Evolutionary conservation across 2,888 invertebrate genomes (phyloP).

Genomic region (Drosophila macrospina): DNA sequence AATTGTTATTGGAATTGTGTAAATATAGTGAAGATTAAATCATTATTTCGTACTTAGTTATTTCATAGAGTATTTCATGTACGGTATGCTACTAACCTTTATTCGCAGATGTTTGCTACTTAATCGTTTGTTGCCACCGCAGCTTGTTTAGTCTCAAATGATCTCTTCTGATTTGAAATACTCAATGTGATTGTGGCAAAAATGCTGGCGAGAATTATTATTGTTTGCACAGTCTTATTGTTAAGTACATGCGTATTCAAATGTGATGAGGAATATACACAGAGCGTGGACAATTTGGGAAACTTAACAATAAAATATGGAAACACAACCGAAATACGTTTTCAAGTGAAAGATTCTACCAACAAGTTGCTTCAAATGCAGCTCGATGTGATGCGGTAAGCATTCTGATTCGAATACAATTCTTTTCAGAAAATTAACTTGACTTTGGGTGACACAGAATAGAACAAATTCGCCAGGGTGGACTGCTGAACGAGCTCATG

Average conservation of each 20-base stretch:
- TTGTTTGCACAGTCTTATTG: conserved; percentile 1
- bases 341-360: conserved; percentile 10
- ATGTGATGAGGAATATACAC: conserved; percentile 1
- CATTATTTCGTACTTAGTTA: no score
- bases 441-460: neutral
- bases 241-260: neutral
- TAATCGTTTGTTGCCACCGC: neutral
- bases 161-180: neutral
- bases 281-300: conserved; percentile 8
- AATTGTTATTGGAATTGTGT: no score
- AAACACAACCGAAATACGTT: conserved; percentile 29
- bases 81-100: neutral
- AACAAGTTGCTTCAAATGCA: conserved; percentile 7
- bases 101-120: conserved; percentile 1
- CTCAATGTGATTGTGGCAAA: neutral
- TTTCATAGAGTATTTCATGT: neutral
- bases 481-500: conserved; percentile 12
- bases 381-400: conserved; percentile 22
- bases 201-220: conserved; percentile 6
- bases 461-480: conserved; percentile 28
- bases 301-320: conserved; percentile 25
- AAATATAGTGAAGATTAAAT: no score
- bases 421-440: neutral
- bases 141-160: conserved; percentile 11
- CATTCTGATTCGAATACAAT: neutral